Conservation (phyloP, 1,140 invertebrate species). For the Pentalonia nigronervosa region DNA sequence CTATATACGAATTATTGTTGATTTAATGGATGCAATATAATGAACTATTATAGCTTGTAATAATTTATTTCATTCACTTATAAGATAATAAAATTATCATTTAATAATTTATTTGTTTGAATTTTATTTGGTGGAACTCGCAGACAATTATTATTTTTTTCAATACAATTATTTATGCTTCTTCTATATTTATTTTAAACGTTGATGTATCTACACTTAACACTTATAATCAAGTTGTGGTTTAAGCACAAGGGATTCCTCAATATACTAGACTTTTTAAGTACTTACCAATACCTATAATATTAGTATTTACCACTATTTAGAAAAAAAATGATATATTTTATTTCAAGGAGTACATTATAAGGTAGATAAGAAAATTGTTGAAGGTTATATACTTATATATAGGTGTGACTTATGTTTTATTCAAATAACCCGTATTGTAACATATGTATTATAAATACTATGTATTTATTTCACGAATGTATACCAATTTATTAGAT, state of each 20-base stretch:
- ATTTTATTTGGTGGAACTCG: too few relatives aligned
- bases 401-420: constrained; percentile 11
- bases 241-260: neutral
- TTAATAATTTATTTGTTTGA: neutral
- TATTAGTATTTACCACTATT: neutral
- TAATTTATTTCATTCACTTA: neutral
- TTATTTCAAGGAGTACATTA: neutral
- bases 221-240: neutral
- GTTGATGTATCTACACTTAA: neutral
- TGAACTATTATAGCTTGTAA: neutral
- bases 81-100: neutral
- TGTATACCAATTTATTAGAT: neutral
- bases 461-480: neutral
- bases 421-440: neutral
- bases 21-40: neutral
- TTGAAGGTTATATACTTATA: neutral
- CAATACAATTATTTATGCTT: neutral
- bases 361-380: constrained; percentile 6
- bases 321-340: neutral
- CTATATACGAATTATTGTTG: neutral
- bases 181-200: neutral
- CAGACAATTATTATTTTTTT: too few relatives aligned
- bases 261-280: neutral
- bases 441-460: neutral
- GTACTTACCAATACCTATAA: neutral